Conservation (phyloP, 2,113 vertebrate genomes). For the Varanus komodoensis region DNA sequence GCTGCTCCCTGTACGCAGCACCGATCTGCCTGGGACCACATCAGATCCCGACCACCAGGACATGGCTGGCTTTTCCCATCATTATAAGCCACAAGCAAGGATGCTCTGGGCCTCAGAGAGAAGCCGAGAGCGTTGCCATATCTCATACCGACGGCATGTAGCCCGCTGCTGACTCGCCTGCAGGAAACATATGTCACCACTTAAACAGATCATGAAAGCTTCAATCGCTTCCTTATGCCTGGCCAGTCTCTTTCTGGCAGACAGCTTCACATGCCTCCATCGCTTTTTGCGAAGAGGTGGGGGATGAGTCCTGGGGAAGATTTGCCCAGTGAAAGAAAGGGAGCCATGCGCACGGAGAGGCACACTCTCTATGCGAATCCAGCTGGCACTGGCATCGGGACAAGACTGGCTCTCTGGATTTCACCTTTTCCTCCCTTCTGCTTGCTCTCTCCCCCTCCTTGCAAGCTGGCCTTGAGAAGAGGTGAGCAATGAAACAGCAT, state of each 20-base stretch:
- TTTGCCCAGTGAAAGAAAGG: background rate
- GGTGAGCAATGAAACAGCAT: slow-evolving; percentile 6
- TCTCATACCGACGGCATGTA: slow-evolving; percentile 54
- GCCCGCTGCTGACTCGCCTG: slow-evolving; percentile 54
- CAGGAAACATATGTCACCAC: slow-evolving; percentile 74
- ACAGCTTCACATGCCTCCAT: background rate
- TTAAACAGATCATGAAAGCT: slow-evolving; percentile 74
- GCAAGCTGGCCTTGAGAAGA: background rate
- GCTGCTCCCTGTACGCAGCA: slow-evolving; percentile 56
- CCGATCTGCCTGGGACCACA: slow-evolving; percentile 22
- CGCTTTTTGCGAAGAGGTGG: fast-evolving
- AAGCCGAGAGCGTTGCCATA: slow-evolving; percentile 26
- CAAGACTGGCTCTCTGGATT: background rate
- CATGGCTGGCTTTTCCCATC: slow-evolving; percentile 40
- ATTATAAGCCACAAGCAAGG: background rate
- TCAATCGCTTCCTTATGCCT: slow-evolving; percentile 73
- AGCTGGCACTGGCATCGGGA: background rate
- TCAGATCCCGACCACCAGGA: slow-evolving; percentile 38
- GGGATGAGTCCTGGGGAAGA: background rate
- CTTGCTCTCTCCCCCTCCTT: fast-evolving
- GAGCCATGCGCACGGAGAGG: too few species aligned
- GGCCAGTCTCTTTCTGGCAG: slow-evolving; percentile 24
- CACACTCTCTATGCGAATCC: background rate
- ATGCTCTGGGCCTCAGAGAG: slow-evolving; percentile 33
- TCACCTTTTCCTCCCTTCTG: background rate